phyloP scores from a whole-genome alignment of 2,888 invertebrate species.

The Himalopsyche tibetana region DNA sequence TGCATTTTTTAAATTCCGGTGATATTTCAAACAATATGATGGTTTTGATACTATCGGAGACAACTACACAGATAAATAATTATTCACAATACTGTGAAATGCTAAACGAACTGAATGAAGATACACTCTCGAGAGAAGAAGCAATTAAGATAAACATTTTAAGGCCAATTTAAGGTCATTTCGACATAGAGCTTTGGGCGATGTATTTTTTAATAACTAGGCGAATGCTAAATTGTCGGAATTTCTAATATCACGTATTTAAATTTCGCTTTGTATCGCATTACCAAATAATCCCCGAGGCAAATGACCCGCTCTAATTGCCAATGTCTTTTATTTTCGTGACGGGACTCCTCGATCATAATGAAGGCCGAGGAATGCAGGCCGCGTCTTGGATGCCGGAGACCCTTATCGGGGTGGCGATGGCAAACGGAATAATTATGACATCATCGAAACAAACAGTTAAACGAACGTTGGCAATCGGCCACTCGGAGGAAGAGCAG shows the following conservation, averaged over 20 bases:
- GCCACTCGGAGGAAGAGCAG: neutral
- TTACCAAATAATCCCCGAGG: neutral
- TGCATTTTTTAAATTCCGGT: too few relatives aligned
- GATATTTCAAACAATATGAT: too few relatives aligned
- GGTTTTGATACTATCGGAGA: too few relatives aligned
- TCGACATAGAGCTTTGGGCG: neutral
- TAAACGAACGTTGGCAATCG: constrained; percentile 19
- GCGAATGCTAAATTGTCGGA: neutral
- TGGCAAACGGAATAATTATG: constrained; percentile 28
- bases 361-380: constrained; percentile 16
- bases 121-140: neutral
- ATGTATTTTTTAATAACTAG: neutral
- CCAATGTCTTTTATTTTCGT: constrained; percentile 3
- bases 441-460: constrained; percentile 39
- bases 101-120: too few relatives aligned
- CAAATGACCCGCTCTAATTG: constrained; percentile 28
- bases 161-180: neutral
- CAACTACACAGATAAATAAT: too few relatives aligned
- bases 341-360: constrained; percentile 14
- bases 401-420: constrained; percentile 29
- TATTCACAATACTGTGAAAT: too few relatives aligned
- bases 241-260: constrained; percentile 7
- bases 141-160: neutral
- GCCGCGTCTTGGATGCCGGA: neutral
- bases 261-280: constrained; percentile 24